Evolutionary conservation across 2,797 vertebrate genomes (phyloP), one percentile per base, ranked within the genome.

Genomic region (Alosa sapidissima): DNA sequence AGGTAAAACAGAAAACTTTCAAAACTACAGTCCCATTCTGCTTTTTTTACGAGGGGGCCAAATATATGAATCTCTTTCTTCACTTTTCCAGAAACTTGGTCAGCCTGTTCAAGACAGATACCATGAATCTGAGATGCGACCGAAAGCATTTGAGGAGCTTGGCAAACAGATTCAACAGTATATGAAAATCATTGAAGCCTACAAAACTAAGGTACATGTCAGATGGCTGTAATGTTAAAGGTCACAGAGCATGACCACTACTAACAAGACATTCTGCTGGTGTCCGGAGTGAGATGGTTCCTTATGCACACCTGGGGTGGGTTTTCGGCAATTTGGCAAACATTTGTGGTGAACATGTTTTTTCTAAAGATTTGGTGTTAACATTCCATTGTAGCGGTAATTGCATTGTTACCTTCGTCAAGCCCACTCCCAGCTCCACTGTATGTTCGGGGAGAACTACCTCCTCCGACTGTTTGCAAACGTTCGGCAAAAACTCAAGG

Each of bases 161-260:
- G 98, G 98, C 87, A 98, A 97, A 93, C 98, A 98, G 90, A 96
- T 99, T 87, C 98, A 99, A 82, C 95, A 97, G 87, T 99, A 96
- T 94, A 97, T 99, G 97, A 99, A 99, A 94, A 93, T 96, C 85
- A 93, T 97, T 88, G 96, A 96, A 83, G 96, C 97, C 1, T 99
- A 95, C 93, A 99, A 98, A 93, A 96, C 96, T 88, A 99, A 99
- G 97, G 98, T 99, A 95, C 65, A 81, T 36, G 14, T 36, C 13
- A 16, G 13, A 58, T 10, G 19, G 16, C 3, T 6, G 0, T 21
- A 0, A 54, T 54, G 52, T 58, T n/a, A 58, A 58, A 58, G 55
- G 55, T 1, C 55, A 21, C 21, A n/a, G 19, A 58, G 21, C 21
- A 21, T 58, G 60, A 1, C 65, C 0, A 16, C 24, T 68, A 36